phyloP scores from a whole-genome alignment of 2,888 invertebrate genomes.

The Liposcelis brunnea region DNA sequence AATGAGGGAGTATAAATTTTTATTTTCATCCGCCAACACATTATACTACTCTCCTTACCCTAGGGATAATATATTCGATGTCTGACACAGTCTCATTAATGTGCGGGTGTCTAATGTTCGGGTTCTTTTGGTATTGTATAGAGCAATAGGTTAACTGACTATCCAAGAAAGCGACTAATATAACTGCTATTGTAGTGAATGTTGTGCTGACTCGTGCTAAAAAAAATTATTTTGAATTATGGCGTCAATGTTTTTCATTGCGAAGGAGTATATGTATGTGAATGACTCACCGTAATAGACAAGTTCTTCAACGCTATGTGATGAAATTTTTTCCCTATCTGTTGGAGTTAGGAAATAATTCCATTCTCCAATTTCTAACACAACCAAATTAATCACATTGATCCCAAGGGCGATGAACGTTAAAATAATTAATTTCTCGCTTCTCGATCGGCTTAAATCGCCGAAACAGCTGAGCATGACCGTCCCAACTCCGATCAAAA shows the following conservation, averaged over 20 bases:
- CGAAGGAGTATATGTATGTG: no score
- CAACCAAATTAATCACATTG: conserved; percentile 23
- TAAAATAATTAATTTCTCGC: conserved; percentile 30
- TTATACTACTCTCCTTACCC: conserved; percentile 24
- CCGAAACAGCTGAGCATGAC: conserved; percentile 31
- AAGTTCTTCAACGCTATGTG: conserved; percentile 15
- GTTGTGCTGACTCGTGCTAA: conserved; percentile 31
- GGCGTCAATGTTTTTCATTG: no score
- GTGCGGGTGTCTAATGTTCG: conserved; percentile 21
- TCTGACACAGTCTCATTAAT: conserved; percentile 29
- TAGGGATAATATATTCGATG: conserved; percentile 34
- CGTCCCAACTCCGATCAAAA: conserved; percentile 30
- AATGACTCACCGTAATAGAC: conserved; percentile 17
- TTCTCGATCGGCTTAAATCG: conserved; percentile 26
- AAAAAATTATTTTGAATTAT: conserved; percentile 21
- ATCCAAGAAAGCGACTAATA: conserved; percentile 30
- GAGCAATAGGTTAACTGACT: conserved; percentile 33
- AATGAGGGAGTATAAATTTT: neutral
- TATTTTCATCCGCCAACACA: neutral
- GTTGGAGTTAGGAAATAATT: conserved; percentile 25
- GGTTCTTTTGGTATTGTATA: conserved; percentile 24
- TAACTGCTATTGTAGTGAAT: conserved; percentile 27
- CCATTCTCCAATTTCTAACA: conserved; percentile 29
- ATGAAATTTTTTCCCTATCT: conserved; percentile 16
- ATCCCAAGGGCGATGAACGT: conserved; percentile 21